Conservation (phyloP, 2,113 vertebrate genomes). For the Spizaetus ornatus region DNA sequence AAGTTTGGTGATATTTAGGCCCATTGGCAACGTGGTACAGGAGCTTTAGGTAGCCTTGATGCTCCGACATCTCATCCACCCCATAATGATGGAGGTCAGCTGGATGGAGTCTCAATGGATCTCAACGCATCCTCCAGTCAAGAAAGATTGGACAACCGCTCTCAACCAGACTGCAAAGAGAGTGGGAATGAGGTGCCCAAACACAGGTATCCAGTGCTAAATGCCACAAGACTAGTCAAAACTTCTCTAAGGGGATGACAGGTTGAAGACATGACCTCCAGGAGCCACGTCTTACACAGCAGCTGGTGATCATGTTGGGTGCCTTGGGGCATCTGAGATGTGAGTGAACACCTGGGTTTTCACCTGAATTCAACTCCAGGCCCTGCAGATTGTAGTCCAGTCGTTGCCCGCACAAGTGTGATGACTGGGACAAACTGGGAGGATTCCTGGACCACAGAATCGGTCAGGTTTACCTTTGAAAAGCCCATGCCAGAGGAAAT, state of each 20-base stretch:
- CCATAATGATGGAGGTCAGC: rapidly evolving
- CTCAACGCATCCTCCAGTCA: rapidly evolving
- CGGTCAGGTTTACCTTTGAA: not conserved
- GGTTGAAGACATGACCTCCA: not conserved
- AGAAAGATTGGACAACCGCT: not conserved
- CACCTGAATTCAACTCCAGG: not conserved
- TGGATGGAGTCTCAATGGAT: not conserved
- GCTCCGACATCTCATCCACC: not conserved
- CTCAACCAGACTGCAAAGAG: not conserved
- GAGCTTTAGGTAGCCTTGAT: not conserved
- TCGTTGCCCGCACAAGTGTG: rapidly evolving
- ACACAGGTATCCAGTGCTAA: too few relatives aligned
- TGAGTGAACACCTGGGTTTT: not conserved
- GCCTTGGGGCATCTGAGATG: not conserved
- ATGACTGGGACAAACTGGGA: not conserved
- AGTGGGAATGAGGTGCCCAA: not conserved
- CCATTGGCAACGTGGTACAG: rapidly evolving
- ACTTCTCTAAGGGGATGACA: not conserved
- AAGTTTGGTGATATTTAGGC: not conserved
- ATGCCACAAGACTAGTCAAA: not conserved
- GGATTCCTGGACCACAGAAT: not conserved
- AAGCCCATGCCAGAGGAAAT: not conserved
- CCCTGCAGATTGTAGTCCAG: not conserved
- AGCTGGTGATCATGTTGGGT: not conserved
- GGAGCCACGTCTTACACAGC: not conserved